Evolutionary conservation across 2,797 vertebrate species (phyloP).

Genomic region (Orientallactaga sibirica): DNA sequence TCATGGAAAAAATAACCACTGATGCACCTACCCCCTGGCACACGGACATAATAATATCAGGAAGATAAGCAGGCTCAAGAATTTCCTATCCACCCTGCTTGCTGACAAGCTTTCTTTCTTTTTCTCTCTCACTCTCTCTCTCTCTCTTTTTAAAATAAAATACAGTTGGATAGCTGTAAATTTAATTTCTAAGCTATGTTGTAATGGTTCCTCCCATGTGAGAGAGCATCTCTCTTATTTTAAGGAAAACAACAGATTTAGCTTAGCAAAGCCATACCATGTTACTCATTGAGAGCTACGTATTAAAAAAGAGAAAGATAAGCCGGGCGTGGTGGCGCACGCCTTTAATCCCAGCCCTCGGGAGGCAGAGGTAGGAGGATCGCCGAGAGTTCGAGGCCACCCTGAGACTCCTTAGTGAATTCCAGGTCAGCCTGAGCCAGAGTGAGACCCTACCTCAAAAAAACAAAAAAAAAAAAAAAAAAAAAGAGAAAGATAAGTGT

Average conservation of each 20-base stretch:
- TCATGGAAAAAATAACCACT: not conserved
- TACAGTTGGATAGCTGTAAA: not conserved
- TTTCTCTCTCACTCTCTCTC: not conserved
- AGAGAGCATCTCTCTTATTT: not conserved
- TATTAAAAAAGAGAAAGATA: not conserved
- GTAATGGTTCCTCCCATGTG: not conserved
- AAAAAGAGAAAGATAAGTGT: not conserved
- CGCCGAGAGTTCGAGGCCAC: too few relatives aligned
- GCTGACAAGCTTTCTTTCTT: not conserved
- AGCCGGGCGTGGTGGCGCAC: too few relatives aligned
- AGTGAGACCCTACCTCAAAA: too few relatives aligned
- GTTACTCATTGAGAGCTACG: not conserved
- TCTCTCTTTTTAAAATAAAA: not conserved
- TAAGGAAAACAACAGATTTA: conserved; percentile 37
- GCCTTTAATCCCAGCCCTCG: too few relatives aligned
- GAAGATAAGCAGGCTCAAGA: not conserved
- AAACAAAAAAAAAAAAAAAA: too few relatives aligned
- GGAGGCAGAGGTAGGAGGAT: too few relatives aligned
- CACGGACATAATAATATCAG: not conserved
- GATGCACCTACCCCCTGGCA: not conserved
- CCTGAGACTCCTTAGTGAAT: too few relatives aligned
- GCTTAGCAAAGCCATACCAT: conserved; percentile 6
- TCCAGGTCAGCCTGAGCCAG: too few relatives aligned
- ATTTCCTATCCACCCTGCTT: conserved; percentile 8
- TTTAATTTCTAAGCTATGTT: conserved; percentile 51